Evolutionary conservation across 2,797 vertebrate species (phyloP).

Genomic region (Schizopygopsis pylzovi): DNA sequence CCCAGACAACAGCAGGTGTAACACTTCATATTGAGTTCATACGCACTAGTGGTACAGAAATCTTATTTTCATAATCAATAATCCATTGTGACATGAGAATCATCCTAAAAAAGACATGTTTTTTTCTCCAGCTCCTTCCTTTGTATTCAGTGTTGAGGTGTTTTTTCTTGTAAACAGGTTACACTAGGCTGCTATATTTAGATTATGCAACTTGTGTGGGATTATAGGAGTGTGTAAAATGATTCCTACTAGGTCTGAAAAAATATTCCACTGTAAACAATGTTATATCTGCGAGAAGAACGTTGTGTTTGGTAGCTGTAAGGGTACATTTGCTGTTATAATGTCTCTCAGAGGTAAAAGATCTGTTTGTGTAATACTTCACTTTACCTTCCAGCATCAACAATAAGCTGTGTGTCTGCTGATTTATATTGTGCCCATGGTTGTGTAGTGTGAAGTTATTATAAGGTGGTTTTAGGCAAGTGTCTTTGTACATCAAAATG

Average conservation of each 20-base stretch:
- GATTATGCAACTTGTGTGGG: constrained; percentile 24
- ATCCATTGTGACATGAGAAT: not conserved
- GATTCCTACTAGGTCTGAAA: constrained; percentile 13
- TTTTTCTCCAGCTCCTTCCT: not conserved
- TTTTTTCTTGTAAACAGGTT: not conserved
- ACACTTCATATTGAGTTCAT: not conserved
- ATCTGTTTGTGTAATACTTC: not conserved
- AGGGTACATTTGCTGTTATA: not conserved
- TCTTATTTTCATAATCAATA: not conserved
- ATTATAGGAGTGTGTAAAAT: constrained; percentile 22
- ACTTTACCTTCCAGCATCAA: not conserved
- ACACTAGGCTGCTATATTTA: constrained; percentile 4
- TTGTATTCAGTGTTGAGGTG: not conserved
- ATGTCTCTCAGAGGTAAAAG: not conserved
- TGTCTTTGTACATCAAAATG: not conserved
- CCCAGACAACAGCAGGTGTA: not conserved
- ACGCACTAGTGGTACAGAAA: too few species aligned
- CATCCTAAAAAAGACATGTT: not conserved
- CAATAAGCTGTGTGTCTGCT: not conserved
- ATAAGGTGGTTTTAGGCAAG: not conserved
- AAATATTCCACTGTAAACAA: constrained; percentile 18
- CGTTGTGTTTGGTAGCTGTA: not conserved
- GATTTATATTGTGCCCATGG: not conserved
- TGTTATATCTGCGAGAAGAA: constrained; percentile 10
- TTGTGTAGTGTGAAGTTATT: not conserved